phyloP scores from a whole-genome alignment of 2,797 vertebrate genomes.

The Bradypus variegatus region DNA sequence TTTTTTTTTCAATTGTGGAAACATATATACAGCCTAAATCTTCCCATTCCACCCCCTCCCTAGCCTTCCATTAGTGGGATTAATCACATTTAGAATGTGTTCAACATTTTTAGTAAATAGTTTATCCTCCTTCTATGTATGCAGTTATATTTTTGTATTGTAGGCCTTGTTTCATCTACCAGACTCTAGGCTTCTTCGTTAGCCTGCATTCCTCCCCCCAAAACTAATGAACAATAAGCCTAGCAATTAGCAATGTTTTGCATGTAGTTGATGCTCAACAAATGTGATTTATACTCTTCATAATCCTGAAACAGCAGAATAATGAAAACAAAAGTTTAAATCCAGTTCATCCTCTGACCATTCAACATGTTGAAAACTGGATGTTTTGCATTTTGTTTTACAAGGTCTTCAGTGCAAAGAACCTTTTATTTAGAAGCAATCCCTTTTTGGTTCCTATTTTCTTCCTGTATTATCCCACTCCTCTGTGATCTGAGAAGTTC shows the following conservation, averaged over 20 bases:
- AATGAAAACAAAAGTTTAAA: constrained; percentile 12
- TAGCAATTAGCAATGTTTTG: neutral
- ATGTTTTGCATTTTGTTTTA: neutral
- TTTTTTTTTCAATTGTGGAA: no score
- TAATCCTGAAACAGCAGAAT: neutral
- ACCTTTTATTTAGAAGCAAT: constrained; percentile 31
- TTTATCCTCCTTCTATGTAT: neutral
- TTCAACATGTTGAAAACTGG: neutral
- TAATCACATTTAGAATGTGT: no score
- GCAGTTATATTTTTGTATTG: constrained; percentile 16
- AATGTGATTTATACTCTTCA: constrained; percentile 23
- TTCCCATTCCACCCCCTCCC: no score
- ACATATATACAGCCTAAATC: no score
- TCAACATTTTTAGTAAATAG: neutral
- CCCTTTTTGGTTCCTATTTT: constrained; percentile 34
- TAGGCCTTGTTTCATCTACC: constrained; percentile 8
- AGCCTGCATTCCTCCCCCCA: neutral
- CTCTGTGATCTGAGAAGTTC: constrained; percentile 1
- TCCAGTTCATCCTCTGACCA: constrained; percentile 1
- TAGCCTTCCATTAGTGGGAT: no score
- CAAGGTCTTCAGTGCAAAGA: constrained; percentile 15
- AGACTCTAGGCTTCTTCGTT: constrained; percentile 7
- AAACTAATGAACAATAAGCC: constrained; percentile 33
- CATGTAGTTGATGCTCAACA: constrained; percentile 6
- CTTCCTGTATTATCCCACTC: constrained; percentile 4